These are phyloP conservation scores for Terrapene triunguis DNA, from an alignment of 2,113 vertebrate species.

Conservation along the genomic window DNA sequence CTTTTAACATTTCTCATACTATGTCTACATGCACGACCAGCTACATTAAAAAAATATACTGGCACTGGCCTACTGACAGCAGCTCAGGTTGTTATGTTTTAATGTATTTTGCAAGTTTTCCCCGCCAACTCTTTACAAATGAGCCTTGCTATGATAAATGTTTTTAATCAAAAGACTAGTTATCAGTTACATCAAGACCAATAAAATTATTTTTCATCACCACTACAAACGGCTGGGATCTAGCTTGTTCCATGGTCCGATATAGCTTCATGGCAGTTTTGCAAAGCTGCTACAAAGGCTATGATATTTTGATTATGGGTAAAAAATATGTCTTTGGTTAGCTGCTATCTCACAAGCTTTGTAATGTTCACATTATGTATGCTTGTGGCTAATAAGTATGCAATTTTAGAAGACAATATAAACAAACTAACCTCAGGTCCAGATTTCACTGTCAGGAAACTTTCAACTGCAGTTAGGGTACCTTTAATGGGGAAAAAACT, in stretches of 20 bases:
- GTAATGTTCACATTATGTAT: neutral
- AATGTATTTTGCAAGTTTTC: neutral
- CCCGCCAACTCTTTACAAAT: neutral
- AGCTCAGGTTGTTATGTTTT: neutral
- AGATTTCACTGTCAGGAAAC: slow-evolving; percentile 86
- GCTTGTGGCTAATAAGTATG: neutral
- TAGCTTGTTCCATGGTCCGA: neutral
- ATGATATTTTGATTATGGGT: neutral
- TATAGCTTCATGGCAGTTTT: neutral
- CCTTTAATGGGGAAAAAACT: slow-evolving; percentile 75
- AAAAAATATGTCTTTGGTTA: neutral
- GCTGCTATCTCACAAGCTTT: neutral
- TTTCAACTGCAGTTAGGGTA: slow-evolving; percentile 92
- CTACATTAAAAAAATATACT: neutral
- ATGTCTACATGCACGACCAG: neutral
- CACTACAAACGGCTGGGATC: neutral
- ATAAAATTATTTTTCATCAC: neutral
- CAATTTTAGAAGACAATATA: neutral
- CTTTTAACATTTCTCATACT: neutral
- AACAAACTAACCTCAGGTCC: slow-evolving; percentile 89
- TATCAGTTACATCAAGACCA: neutral
- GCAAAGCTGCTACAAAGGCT: neutral
- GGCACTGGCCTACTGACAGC: neutral
- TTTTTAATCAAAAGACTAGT: neutral
- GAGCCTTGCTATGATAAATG: neutral